Base-by-base conservation (phyloP, 2,888 invertebrate species). In the Blera fallax region DNA sequence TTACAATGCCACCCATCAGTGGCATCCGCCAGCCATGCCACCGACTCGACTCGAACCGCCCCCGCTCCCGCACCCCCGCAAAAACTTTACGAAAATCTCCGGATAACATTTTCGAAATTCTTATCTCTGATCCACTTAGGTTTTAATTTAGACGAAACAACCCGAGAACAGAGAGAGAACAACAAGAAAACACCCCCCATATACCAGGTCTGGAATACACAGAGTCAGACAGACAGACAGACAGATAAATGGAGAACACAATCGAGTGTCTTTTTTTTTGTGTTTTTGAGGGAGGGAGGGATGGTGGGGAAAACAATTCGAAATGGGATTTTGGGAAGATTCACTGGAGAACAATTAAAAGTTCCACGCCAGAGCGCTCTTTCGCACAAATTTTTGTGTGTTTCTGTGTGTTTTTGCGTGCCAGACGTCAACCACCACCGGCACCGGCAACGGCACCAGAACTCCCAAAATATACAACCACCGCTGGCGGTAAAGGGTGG, bases 121-220 rank as follows among this genome's bases (percentile, higher is more conserved):
- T 81, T 85, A 81, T 81, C 81, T 85, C 67, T 77, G 72, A 85
- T 85, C 81, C 65, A 85, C 72, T 85, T 85, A 72, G 85, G 81
- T 72, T 77, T 81, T 72, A 85, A 77, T 81, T 77, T 81, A 85
- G 77, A 85, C 77, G 77, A 81, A 62, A 77, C 67, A 81, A 65
- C 52, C 37, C 27, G 54, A 56, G 24, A 56, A 48, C 32, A 60
- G 16, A 43, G 11, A 43, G 14, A 29, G 69, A 27, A 48, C 18
- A 14, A 48, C 37, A 27, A 65, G 21, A 62, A 14, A 40, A 14
- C 16, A n/a, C 14, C 24, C 24, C 27, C 14, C 54, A 24, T 10
- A 14, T 54, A 54, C 32, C 40, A 4, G 34, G 7, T 0, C 34
- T 34, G 18, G 11, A 21, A 45, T 43, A 29, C 45, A 54, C 50